These are phyloP conservation scores for Erebia epiphron DNA, from an alignment of 2,888 invertebrate genomes.

Conservation along the genomic window DNA sequence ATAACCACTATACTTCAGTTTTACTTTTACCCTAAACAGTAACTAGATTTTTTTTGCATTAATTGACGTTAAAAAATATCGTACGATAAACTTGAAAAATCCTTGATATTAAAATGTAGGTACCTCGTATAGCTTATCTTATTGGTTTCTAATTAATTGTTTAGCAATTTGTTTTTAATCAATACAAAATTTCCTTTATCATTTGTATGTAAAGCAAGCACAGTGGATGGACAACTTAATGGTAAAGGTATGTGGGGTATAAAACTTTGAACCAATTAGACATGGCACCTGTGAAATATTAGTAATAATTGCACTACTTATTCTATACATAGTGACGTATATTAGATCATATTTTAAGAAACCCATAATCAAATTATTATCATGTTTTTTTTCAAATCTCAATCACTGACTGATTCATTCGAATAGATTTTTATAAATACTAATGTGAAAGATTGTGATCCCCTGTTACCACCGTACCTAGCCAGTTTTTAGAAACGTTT, in stretches of 20 bases:
- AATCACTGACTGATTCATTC: background rate
- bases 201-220: conserved; percentile 65
- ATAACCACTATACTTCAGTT: too few species aligned
- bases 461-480: too few species aligned
- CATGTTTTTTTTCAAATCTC: background rate
- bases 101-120: background rate
- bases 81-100: background rate
- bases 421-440: too few species aligned
- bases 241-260: conserved; percentile 63
- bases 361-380: too few species aligned
- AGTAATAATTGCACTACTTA: conserved; percentile 2
- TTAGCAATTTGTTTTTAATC: background rate
- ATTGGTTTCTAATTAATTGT: background rate
- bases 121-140: background rate
- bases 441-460: too few species aligned
- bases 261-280: background rate
- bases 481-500: too few species aligned
- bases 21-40: too few species aligned
- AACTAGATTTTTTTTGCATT: too few species aligned
- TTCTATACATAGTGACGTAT: background rate
- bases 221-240: conserved; percentile 76
- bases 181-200: conserved; percentile 20
- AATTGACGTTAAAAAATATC: too few species aligned
- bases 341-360: background rate
- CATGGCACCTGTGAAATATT: conserved; percentile 23